Percentiles rank a stretch among this genome's conserved stretches.
Conservation (phyloP, 2,113 vertebrate genomes). For the Tachuris rubrigastra region DNA sequence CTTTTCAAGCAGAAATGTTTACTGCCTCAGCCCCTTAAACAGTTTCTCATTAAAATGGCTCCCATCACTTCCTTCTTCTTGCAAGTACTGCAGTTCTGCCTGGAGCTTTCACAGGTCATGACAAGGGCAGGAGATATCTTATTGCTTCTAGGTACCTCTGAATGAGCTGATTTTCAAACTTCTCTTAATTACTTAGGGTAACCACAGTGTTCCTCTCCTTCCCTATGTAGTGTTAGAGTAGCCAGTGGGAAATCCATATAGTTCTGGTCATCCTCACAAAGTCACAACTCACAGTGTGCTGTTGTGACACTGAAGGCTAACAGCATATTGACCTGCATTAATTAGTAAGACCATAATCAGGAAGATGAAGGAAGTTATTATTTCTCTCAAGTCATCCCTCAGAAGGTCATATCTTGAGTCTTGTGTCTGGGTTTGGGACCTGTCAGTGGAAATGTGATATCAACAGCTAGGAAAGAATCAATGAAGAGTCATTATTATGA, state of each 20-base stretch:
- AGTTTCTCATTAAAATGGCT: constrained; percentile 12
- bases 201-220: neutral
- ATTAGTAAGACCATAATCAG: neutral
- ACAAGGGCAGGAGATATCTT: neutral
- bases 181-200: neutral
- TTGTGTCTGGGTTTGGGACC: neutral
- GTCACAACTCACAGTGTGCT: neutral
- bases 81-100: neutral
- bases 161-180: neutral
- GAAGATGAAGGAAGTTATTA: neutral
- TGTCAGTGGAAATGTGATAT: neutral
- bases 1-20: constrained; percentile 3
- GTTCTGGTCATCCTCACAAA: neutral
- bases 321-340: neutral
- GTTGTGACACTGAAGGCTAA: neutral
- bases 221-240: neutral
- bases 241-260: neutral
- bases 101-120: neutral
- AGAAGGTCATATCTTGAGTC: neutral
- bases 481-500: neutral
- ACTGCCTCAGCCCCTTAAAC: neutral
- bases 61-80: neutral
- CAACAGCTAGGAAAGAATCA: neutral
- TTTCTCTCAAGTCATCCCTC: neutral
- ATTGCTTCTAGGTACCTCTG: neutral